Evolutionary conservation across 2,797 vertebrate species (phyloP).

Genomic region (Pagetopsis macropterus): DNA sequence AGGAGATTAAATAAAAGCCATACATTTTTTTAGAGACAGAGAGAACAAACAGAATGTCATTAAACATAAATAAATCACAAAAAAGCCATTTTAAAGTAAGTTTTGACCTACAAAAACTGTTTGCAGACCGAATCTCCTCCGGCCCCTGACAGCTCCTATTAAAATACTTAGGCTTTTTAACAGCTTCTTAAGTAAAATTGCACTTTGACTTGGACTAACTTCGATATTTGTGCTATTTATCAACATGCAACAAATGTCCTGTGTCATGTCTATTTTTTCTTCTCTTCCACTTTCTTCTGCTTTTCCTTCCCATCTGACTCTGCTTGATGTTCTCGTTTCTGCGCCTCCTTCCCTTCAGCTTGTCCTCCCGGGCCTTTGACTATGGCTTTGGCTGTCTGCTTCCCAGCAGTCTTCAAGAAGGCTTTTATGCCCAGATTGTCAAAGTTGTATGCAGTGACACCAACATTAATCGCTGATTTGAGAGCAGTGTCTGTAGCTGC

Average conservation of each 20-base stretch:
- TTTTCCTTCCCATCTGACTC: slow-evolving; percentile 24
- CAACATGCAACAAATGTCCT: background rate
- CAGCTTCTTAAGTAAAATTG: background rate
- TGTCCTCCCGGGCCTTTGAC: slow-evolving; percentile 68
- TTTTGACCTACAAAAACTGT: no score
- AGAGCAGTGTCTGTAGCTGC: slow-evolving; percentile 88
- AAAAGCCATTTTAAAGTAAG: no score
- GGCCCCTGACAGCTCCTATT: background rate
- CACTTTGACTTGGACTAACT: background rate
- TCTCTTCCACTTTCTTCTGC: slow-evolving; percentile 31
- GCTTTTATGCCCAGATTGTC: slow-evolving; percentile 89
- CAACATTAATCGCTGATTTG: slow-evolving; percentile 88
- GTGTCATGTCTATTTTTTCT: slow-evolving; percentile 30
- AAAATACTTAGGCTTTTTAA: background rate
- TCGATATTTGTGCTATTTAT: background rate
- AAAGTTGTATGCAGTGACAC: slow-evolving; percentile 88
- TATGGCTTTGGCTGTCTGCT: slow-evolving; percentile 83
- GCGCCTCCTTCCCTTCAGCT: slow-evolving; percentile 8
- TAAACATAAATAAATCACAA: no score
- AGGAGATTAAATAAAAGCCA: no score
- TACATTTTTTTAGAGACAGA: no score
- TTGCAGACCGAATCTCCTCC: no score
- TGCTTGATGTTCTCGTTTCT: slow-evolving; percentile 13
- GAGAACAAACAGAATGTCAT: no score
- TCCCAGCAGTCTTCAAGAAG: slow-evolving; percentile 86